These are phyloP conservation scores for Drosophila punjabiensis DNA, from an alignment of 1,140 invertebrate species.

Conservation along the genomic window DNA sequence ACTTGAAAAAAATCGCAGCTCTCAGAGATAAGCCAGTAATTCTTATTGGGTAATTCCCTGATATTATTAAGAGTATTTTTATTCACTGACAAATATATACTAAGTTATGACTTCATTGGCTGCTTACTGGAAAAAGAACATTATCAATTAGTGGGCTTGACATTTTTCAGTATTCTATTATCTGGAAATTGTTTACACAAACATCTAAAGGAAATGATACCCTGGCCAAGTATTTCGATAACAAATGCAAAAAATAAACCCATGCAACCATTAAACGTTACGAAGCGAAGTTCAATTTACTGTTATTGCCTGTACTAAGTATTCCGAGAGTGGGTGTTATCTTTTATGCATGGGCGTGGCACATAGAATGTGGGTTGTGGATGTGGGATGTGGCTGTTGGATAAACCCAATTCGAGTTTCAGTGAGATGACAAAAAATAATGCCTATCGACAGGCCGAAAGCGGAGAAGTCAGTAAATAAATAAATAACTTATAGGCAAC, in stretches of 20 bases:
- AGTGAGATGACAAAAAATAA: conserved; percentile 52
- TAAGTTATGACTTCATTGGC: not conserved
- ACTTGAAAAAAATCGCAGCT: not conserved
- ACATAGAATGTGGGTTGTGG: not conserved
- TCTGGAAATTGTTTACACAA: conserved; percentile 16
- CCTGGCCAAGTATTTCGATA: conserved; percentile 14
- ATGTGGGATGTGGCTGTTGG: not conserved
- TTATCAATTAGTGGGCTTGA: conserved; percentile 1
- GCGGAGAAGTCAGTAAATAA: conserved; percentile 58
- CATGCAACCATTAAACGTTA: conserved; percentile 41
- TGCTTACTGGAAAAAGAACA: not conserved
- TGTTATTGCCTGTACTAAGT: conserved; percentile 56
- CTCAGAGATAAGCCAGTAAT: not conserved
- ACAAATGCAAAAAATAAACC: conserved; percentile 5
- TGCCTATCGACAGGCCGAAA: conserved; percentile 50
- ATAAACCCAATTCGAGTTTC: conserved; percentile 24
- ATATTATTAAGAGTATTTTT: too few relatives aligned
- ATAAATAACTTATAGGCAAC: conserved; percentile 79
- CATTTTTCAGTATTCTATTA: conserved; percentile 4
- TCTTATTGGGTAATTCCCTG: not conserved
- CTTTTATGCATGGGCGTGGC: conserved; percentile 51
- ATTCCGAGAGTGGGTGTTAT: conserved; percentile 49
- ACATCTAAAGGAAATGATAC: not conserved
- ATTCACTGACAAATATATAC: not conserved
- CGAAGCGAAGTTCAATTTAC: conserved; percentile 68